Evolutionary conservation across 2,888 invertebrate species (phyloP), one percentile per base, ranked within the genome.

Genomic region (Drosophila prostipennis): DNA sequence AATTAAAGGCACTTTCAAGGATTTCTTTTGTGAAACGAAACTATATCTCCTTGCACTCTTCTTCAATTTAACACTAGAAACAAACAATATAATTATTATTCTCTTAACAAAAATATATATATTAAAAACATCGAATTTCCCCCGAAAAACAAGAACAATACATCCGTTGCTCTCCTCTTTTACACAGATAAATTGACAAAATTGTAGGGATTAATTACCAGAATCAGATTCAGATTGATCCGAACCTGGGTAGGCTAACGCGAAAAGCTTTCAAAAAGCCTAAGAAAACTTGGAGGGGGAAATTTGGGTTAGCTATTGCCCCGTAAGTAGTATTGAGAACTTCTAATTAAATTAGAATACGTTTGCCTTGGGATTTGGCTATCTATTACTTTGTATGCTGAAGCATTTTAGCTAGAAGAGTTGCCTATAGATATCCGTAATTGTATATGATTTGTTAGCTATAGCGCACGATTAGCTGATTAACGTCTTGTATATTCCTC

Each of bases 1-100:
- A 84, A 84, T 81, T 80, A 84, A 84, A 84, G 84, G 84, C 84
- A 84, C 84, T 84, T 71, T 81, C 81, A 81, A 80, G 84, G 84
- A 81, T 74, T 74, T 75, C 51, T 63, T 59, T 78, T 79, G 63
- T 84, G 70, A 77, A 79, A 70, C 80, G 60, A 57, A 78, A 80
- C 79, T 78, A 78, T 70, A 70, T 67, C 58, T 51, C 26, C 59
- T 64, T 16, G 48, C 8, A 14, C 16, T 26, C 19, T 8, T 10
- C 42, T 56, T 71, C 72, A 69, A 72, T 72, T 68, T 64, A 74
- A 65, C 52, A 57, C 54, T 69, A 54, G 42, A 63, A 55, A 68
- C 56, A 68, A 68, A 68, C 67, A 56, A 67, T 67, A 54, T 65
- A 34, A 48, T 26, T 39, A 65, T 59, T 58, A 57, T 59, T 32